Evolutionary conservation across 2,888 invertebrate genomes (phyloP).

Genomic region (Zonitis immaculata): DNA sequence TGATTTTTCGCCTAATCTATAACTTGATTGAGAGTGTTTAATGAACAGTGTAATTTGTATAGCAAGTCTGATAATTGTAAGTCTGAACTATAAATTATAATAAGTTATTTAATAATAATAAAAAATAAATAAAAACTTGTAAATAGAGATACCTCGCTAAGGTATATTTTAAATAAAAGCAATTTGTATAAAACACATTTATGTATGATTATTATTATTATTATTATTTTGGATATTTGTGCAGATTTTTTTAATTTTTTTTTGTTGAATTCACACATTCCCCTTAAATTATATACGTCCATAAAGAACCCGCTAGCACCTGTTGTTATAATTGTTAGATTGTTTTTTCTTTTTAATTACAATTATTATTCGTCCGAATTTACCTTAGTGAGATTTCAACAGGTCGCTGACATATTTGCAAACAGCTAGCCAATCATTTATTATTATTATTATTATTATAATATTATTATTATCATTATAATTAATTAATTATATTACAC

Average conservation of each 20-base stretch:
- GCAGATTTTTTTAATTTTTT: conserved; percentile 35
- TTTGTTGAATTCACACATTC: conserved; percentile 42
- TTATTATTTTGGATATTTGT: conserved; percentile 24
- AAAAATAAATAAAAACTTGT: conserved; percentile 31
- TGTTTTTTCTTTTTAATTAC: conserved; percentile 35
- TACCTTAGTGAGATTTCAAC: conserved; percentile 9
- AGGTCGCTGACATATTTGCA: conserved; percentile 1
- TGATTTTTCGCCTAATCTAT: too few relatives aligned
- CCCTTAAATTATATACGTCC: conserved; percentile 39
- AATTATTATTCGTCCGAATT: conserved; percentile 6
- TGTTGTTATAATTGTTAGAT: conserved; percentile 40
- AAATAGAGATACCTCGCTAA: conserved; percentile 37
- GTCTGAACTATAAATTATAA: conserved; percentile 44
- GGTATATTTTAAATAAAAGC: conserved; percentile 39
- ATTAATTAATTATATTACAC: conserved; percentile 10
- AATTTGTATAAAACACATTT: conserved; percentile 24
- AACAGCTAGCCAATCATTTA: background rate
- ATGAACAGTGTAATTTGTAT: conserved; percentile 31
- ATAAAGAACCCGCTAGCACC: conserved; percentile 38
- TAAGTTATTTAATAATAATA: conserved; percentile 41
- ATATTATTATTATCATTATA: conserved; percentile 2
- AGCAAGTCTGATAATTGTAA: conserved; percentile 48
- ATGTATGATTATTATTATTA: too few relatives aligned
- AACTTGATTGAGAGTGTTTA: too few relatives aligned
- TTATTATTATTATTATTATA: background rate